Percentiles rank a stretch among this genome's conserved stretches.
phyloP scores from a whole-genome alignment of 2,113 vertebrate species.

The Malurus cyaneus region DNA sequence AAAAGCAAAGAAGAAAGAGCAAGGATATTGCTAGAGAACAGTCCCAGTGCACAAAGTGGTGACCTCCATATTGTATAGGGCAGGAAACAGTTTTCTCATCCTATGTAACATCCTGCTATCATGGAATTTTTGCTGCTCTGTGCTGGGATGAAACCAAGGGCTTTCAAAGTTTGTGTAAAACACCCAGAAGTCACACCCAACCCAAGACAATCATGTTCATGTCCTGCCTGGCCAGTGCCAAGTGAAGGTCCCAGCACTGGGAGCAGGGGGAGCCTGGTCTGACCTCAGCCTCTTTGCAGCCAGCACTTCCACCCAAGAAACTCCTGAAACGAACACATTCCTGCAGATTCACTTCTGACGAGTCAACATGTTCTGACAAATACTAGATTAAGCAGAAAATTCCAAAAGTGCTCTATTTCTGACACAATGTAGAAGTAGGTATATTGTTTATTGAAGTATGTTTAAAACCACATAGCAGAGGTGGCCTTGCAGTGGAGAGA shows the following conservation, averaged over 20 bases:
- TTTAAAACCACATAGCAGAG: background rate
- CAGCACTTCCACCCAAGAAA: background rate
- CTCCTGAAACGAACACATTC: background rate
- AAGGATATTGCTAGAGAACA: background rate
- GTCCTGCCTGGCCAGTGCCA: background rate
- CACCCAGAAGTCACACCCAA: background rate
- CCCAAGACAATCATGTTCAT: background rate
- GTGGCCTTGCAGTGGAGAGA: background rate
- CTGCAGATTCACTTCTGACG: background rate
- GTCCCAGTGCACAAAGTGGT: background rate
- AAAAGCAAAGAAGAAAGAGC: background rate
- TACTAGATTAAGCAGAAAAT: background rate
- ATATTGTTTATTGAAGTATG: background rate
- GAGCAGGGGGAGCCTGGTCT: background rate
- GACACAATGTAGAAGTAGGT: background rate
- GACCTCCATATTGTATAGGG: background rate
- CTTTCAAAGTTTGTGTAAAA: background rate
- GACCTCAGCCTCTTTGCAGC: background rate
- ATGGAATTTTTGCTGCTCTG: background rate
- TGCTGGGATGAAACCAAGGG: background rate
- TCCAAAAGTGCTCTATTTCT: background rate
- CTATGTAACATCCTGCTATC: background rate
- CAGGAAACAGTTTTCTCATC: background rate
- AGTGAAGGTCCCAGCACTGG: background rate
- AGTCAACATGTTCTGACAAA: conserved; percentile 27